A percentile compares a stretch with the other conserved stretches of the same genome.
phyloP scores from a whole-genome alignment of 2,797 vertebrate genomes.

The Caiman crocodilus region DNA sequence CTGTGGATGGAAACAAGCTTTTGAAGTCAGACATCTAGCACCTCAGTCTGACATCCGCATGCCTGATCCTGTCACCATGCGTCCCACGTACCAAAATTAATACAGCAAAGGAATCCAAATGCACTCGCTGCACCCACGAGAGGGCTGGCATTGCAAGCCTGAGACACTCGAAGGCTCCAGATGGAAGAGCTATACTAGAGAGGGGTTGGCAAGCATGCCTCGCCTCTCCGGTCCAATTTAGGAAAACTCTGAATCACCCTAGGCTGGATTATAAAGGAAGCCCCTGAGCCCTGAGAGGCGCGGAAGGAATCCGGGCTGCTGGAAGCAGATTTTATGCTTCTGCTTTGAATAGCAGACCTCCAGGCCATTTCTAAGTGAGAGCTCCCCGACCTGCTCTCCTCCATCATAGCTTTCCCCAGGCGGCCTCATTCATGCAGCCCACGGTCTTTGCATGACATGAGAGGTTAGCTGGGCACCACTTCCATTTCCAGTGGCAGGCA shows the following conservation, averaged over 20 bases:
- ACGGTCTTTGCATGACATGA: neutral
- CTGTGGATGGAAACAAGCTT: neutral
- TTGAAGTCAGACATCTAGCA: neutral
- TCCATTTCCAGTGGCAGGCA: fast-evolving
- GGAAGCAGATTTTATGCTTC: neutral
- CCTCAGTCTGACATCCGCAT: neutral
- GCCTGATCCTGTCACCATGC: neutral
- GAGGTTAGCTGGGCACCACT: fast-evolving
- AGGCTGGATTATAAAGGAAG: neutral
- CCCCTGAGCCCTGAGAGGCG: neutral
- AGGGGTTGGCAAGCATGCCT: neutral
- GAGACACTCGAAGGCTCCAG: neutral
- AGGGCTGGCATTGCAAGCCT: neutral
- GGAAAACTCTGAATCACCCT: neutral
- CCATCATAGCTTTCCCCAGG: neutral
- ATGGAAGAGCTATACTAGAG: neutral
- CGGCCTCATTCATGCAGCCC: neutral
- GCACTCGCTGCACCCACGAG: slow-evolving; percentile 19
- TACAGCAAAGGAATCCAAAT: neutral
- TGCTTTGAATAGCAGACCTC: neutral
- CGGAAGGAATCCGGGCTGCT: neutral
- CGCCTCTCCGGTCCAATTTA: neutral
- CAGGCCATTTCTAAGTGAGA: neutral
- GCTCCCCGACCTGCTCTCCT: too few species aligned
- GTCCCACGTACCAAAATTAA: neutral